These are phyloP conservation scores for Chymomyza caudatula DNA, from an alignment of 2,888 invertebrate species.

Conservation along the genomic window DNA sequence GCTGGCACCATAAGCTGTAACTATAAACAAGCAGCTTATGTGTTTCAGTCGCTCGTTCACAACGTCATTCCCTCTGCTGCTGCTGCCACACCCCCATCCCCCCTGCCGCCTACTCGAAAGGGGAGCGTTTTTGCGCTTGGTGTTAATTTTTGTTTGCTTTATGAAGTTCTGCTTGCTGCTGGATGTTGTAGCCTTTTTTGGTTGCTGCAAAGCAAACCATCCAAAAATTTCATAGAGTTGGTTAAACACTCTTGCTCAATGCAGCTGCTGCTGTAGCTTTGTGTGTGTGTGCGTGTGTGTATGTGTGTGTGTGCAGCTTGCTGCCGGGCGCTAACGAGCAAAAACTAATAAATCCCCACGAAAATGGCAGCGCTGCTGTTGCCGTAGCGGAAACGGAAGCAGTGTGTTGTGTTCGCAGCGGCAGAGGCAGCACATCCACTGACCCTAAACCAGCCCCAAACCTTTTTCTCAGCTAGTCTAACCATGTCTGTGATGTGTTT, in stretches of 20 bases:
- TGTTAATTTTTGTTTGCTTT: slow-evolving; percentile 76
- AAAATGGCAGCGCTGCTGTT: slow-evolving; percentile 60
- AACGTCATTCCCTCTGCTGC: slow-evolving; percentile 33
- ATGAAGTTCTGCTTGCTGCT: slow-evolving; percentile 59
- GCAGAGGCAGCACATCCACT: not conserved
- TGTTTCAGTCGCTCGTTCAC: slow-evolving; percentile 51
- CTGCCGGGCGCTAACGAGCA: slow-evolving; percentile 76
- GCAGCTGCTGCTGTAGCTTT: too few species aligned
- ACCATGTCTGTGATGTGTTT: slow-evolving; percentile 68
- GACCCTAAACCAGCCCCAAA: slow-evolving; percentile 18
- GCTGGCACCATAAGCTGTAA: slow-evolving; percentile 66
- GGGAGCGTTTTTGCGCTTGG: slow-evolving; percentile 57
- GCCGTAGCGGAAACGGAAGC: slow-evolving; percentile 64
- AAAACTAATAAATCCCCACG: slow-evolving; percentile 76
- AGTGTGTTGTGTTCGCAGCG: slow-evolving; percentile 58
- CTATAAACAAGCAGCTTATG: slow-evolving; percentile 71
- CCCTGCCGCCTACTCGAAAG: slow-evolving; percentile 32
- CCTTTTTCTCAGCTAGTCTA: slow-evolving; percentile 22
- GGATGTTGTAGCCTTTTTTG: not conserved
- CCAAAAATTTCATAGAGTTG: slow-evolving; percentile 10
- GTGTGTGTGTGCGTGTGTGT: too few species aligned
- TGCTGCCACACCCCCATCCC: slow-evolving; percentile 37
- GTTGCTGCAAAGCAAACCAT: not conserved
- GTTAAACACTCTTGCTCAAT: slow-evolving; percentile 52
- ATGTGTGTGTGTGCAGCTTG: too few species aligned